These are phyloP conservation scores for Tiliacea aurago DNA, from an alignment of 2,888 invertebrate species.

Conservation along the genomic window DNA sequence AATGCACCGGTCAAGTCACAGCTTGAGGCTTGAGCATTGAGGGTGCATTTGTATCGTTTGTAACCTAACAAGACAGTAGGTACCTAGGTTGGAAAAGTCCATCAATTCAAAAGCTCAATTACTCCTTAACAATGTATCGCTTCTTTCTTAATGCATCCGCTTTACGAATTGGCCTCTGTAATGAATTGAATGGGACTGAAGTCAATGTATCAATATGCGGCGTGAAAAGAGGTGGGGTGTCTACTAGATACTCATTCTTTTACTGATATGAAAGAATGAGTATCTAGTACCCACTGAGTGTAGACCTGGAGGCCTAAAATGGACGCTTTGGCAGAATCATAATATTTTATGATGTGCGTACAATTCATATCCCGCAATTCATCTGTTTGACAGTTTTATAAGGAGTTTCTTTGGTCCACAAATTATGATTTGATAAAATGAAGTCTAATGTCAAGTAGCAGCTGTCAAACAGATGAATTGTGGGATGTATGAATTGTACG, in stretches of 20 bases:
- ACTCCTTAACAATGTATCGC: constrained; percentile 8
- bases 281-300: not conserved
- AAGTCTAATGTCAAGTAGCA: too few relatives aligned
- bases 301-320: too few relatives aligned
- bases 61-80: not conserved
- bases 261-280: not conserved
- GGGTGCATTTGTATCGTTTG: not conserved
- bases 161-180: constrained; percentile 16
- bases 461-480: too few relatives aligned
- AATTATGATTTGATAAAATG: too few relatives aligned
- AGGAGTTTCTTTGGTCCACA: too few relatives aligned
- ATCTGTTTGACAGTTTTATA: too few relatives aligned
- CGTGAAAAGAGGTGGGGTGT: too few relatives aligned
- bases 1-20: not conserved
- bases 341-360: too few relatives aligned
- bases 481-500: too few relatives aligned
- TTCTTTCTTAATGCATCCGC: constrained; percentile 12
- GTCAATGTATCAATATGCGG: constrained; percentile 20
- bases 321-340: too few relatives aligned
- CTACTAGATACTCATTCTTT: too few relatives aligned
- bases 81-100: not conserved
- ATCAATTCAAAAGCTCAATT: constrained; percentile 8
- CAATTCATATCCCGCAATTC: too few relatives aligned
- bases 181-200: constrained; percentile 22
- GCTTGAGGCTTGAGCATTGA: not conserved